Conservation (phyloP, 2,113 vertebrate genomes). For the Chionomys nivalis region DNA sequence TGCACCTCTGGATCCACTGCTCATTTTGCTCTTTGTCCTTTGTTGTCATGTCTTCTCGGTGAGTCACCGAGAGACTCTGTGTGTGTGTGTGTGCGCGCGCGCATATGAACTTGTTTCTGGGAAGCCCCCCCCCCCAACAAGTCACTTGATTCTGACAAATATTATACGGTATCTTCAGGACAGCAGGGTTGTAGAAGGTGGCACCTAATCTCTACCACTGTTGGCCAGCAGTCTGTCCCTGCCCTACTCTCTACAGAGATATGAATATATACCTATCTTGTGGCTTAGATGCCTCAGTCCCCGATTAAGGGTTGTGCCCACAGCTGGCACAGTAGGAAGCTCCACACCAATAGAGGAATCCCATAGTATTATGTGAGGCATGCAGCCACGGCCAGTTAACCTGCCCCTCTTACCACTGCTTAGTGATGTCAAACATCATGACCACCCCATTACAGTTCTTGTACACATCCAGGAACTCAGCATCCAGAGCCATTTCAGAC, state of each 20-base stretch:
- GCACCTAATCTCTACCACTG: rapidly evolving
- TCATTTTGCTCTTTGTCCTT: not conserved
- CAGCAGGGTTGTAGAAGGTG: not conserved
- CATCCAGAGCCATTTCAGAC: slow-evolving; percentile 95
- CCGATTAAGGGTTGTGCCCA: not conserved
- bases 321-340: not conserved
- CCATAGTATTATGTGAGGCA: rapidly evolving
- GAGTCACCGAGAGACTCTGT: too few species aligned
- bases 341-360: rapidly evolving
- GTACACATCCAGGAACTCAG: slow-evolving; percentile 98
- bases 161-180: not conserved
- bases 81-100: not conserved
- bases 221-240: too few species aligned
- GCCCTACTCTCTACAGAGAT: not conserved
- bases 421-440: slow-evolving; percentile 99
- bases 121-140: not conserved
- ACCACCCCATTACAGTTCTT: slow-evolving; percentile 98
- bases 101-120: not conserved
- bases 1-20: not conserved
- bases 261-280: not conserved
- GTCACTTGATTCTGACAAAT: too few species aligned
- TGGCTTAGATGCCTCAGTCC: not conserved
- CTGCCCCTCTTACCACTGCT: slow-evolving; percentile 94
- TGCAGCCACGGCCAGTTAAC: rapidly evolving
- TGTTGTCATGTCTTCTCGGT: not conserved